These are phyloP conservation scores for Chaetogeoica ovagalla DNA, from an alignment of 2,888 invertebrate genomes.

Conservation along the genomic window DNA sequence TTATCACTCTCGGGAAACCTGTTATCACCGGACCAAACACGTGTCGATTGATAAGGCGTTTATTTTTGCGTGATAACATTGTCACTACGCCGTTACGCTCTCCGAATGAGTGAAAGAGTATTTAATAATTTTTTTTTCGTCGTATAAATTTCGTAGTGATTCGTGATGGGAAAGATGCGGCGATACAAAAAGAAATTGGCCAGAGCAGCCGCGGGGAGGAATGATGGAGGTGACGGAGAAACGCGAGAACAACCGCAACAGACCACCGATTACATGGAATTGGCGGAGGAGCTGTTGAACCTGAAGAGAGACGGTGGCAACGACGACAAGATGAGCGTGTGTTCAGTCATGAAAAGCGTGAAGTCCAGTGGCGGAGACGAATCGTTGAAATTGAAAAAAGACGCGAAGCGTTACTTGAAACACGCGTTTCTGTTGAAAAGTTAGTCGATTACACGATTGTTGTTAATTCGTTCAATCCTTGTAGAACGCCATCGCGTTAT, in stretches of 20 bases:
- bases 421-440: conserved; percentile 42
- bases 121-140: too few species aligned
- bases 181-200: conserved; percentile 45
- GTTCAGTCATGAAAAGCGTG: conserved; percentile 39
- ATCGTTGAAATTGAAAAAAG: conserved; percentile 42
- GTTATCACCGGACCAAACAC: too few species aligned
- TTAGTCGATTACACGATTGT: neutral
- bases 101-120: too few species aligned
- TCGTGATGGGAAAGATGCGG: conserved; percentile 37
- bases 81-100: too few species aligned
- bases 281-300: conserved; percentile 36
- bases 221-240: neutral
- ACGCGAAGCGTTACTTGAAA: conserved; percentile 30
- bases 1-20: too few species aligned
- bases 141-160: too few species aligned
- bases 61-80: too few species aligned
- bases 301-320: neutral
- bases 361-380: conserved; percentile 28
- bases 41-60: too few species aligned
- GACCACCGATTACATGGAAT: conserved; percentile 26
- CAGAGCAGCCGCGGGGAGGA: neutral
- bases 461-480: neutral
- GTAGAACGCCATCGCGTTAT: neutral
- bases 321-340: conserved; percentile 33
- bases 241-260: neutral